Evolutionary conservation across 2,888 invertebrate species (phyloP), one percentile per base, ranked within the genome.

Genomic region (Dastarcus helophoroides): DNA sequence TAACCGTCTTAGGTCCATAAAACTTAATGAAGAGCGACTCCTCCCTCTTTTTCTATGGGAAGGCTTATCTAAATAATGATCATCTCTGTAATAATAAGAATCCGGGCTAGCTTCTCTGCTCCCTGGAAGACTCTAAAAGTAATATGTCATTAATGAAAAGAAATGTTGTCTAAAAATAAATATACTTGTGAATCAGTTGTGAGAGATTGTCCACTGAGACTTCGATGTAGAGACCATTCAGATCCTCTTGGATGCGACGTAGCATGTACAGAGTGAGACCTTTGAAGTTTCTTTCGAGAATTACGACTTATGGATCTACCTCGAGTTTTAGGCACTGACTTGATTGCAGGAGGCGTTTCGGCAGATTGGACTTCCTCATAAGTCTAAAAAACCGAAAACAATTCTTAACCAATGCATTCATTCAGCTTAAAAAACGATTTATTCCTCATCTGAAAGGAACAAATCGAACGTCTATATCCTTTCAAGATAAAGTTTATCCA

Each of bases 121-220:
- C 22, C 65, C 60, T 8, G 70, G 69, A 37, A 69, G 54, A 50
- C 68, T 70, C 71, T 71, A 47, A 16, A 61, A 53, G 23, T 34
- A 31, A 40, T 26, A 36, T 40, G 24, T 26, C n/a, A 9, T 31
- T 17, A n/a, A 7, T 5, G 6, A 1, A 19, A n/a, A 6, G n/a
- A 19, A 19, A 19, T 19, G 19, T 4, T 8, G 16, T 25, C 11
- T n/a, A 21, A 3, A 4, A 16, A 13, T 30, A 14, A 9, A 50
- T 54, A 53, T 56, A 76, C 78, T 54, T 75, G 70, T 3, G 76
- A 73, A 50, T 78, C 77, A 46, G 75, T 75, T 29, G 73, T 72
- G 37, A 76, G 64, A 2, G 77, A 77, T 41, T 74, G 74, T 33
- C 76, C 60, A 51, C 77, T 77, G 31, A 70, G 66, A n/a, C 75